Base-by-base conservation (phyloP, 2,888 invertebrate species). In the Cyclophora punctaria region DNA sequence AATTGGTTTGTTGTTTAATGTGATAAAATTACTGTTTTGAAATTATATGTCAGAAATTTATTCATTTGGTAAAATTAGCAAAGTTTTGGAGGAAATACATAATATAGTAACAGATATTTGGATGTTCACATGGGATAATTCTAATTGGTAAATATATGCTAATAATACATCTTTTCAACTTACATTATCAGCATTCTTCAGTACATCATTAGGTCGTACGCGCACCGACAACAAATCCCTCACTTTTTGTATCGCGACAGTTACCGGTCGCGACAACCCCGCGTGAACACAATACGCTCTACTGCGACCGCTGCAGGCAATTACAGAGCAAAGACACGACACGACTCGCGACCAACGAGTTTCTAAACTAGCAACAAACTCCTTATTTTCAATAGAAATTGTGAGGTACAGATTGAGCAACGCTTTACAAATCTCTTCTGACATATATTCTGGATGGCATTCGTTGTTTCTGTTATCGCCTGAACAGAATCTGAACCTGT, bases 371-470 rank as follows among this genome's bases (percentile, higher is more conserved):
- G 71, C 63, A 46, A 71, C 64, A 56, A 67, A 71, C 48, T 72
- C 69, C 41, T 72, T 75, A 45, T 67, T 69, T 35, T 82, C 78
- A 49, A 64, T 41, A 5, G 75, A 70, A 34, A 73, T 53, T 49
- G 75, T 73, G 52, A 69, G 73, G 51, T 78, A 84, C 3, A 78
- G 54, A 47, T 65, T 58, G 7, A 86, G 73, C 33, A 88, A 58
- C 2, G 69, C 59, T 64, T 79, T 80, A 52, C 80, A 81, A 37
- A 81, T 50, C 45, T 83, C 78, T 49, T 88, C 86, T 0, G 74
- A 67, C 58, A 84, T 65, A 48, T 75, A 85, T 49, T 84, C 85
- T 0, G 87, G 86, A 20, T 69, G 80, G 44, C 87, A 88, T 45
- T 82, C 77, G 41, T 46, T 63, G 5, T 60, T 62, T 1, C 54